phyloP scores from a whole-genome alignment of 2,797 vertebrate genomes.

The Ataeniobius toweri region DNA sequence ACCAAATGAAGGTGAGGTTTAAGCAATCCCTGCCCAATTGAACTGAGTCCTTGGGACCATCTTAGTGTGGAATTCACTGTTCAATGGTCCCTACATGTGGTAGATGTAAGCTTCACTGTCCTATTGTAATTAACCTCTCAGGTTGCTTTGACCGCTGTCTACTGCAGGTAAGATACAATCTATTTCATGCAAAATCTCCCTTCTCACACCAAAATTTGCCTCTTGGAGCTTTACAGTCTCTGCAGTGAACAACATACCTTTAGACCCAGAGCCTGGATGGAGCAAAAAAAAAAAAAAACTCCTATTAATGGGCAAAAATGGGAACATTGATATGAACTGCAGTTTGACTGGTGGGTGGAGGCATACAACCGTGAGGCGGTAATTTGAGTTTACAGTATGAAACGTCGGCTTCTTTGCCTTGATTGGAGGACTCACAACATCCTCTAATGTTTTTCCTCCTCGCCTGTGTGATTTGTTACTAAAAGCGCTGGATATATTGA shows the following conservation, averaged over 20 bases:
- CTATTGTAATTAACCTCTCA: neutral
- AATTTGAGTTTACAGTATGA: conserved; percentile 25
- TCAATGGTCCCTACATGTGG: neutral
- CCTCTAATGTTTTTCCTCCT: conserved; percentile 10
- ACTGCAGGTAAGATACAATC: neutral
- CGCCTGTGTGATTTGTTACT: conserved; percentile 20
- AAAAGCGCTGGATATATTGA: conserved; percentile 25
- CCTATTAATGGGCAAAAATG: neutral
- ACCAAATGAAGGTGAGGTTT: neutral
- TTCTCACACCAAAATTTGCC: neutral
- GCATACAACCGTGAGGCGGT: neutral
- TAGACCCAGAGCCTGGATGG: conserved; percentile 1
- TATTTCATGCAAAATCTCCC: neutral
- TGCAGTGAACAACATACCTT: neutral
- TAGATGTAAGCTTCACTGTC: neutral
- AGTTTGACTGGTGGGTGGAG: conserved; percentile 2
- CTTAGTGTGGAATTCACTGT: neutral
- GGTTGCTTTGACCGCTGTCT: neutral
- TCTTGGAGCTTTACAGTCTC: too few species aligned
- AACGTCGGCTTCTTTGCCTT: conserved; percentile 18
- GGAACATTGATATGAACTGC: conserved; percentile 9
- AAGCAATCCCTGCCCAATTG: neutral
- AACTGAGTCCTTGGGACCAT: neutral
- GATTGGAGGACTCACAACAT: conserved; percentile 6
- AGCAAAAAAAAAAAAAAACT: neutral